A percentile compares a stretch with the other conserved stretches of the same genome.
These are phyloP conservation scores for Caradrina kadenii DNA, from an alignment of 2,888 invertebrate species.

Conservation along the genomic window DNA sequence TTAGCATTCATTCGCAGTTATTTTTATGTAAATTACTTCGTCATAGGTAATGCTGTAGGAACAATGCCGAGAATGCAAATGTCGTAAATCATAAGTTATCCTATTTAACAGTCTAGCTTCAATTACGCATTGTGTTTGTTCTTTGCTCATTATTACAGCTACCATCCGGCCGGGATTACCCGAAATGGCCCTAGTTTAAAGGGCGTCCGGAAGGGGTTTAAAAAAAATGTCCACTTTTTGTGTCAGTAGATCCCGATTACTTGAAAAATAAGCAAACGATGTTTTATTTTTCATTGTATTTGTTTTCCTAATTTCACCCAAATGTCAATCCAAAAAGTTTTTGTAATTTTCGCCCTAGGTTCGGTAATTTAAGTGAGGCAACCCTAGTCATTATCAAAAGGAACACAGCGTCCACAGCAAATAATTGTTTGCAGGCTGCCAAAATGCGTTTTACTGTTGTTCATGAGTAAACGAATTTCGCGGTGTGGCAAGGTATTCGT, in stretches of 20 bases:
- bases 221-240: too few relatives aligned
- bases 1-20: neutral
- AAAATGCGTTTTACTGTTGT: constrained; percentile 1
- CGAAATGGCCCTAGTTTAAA: too few relatives aligned
- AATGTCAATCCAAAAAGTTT: too few relatives aligned
- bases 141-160: neutral
- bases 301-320: too few relatives aligned
- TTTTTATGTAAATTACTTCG: neutral
- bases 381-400: neutral
- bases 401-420: neutral
- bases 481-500: neutral
- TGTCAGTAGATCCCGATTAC: too few relatives aligned
- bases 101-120: neutral
- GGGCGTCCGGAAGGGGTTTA: too few relatives aligned
- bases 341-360: too few relatives aligned
- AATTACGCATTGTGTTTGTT: neutral
- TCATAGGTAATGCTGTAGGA: neutral
- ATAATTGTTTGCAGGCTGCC: neutral
- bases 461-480: neutral
- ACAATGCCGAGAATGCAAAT: constrained; percentile 4
- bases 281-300: too few relatives aligned
- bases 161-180: too few relatives aligned
- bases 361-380: too few relatives aligned
- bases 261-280: too few relatives aligned
- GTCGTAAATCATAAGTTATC: neutral